Percentiles rank a stretch among this genome's conserved stretches.
Conservation (phyloP, 1,140 invertebrate species). For the Bathynomus jamesi region DNA sequence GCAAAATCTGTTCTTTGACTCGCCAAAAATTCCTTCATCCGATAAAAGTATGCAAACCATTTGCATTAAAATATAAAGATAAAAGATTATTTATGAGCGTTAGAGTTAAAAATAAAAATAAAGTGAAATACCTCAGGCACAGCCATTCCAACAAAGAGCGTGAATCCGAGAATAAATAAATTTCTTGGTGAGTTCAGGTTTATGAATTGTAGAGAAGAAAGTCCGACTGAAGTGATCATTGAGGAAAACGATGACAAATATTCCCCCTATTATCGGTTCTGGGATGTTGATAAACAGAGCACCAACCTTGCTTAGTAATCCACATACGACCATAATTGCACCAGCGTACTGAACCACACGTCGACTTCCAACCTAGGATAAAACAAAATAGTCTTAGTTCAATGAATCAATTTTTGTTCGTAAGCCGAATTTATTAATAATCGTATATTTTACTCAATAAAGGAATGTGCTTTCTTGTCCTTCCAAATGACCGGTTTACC, state of each 20-base stretch:
- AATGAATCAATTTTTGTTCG: too few species aligned
- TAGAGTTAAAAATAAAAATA: too few species aligned
- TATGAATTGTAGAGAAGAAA: not conserved
- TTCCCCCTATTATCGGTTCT: conserved; percentile 74
- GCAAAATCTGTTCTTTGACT: too few species aligned
- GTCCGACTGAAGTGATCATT: conserved; percentile 68
- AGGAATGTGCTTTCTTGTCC: too few species aligned
- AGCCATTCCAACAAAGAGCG: not conserved
- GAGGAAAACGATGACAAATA: conserved; percentile 79
- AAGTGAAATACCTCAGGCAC: conserved; percentile 6
- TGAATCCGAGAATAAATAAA: conserved; percentile 4
- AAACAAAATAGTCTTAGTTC: not conserved
- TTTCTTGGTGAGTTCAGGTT: not conserved
- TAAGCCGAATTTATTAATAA: too few species aligned
- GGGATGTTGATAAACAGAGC: conserved; percentile 81
- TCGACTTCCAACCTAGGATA: conserved; percentile 65
- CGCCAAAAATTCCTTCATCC: too few species aligned
- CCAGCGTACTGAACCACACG: conserved; percentile 75
- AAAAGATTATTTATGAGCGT: too few species aligned
- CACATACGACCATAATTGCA: conserved; percentile 66
- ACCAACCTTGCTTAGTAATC: conserved; percentile 70
- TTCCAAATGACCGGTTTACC: too few species aligned
- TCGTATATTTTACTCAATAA: too few species aligned
- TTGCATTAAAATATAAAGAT: too few species aligned
- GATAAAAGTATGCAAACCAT: too few species aligned